phyloP scores from a whole-genome alignment of 2,113 vertebrate genomes.

The Gnathonemus echidnorhynchus region DNA sequence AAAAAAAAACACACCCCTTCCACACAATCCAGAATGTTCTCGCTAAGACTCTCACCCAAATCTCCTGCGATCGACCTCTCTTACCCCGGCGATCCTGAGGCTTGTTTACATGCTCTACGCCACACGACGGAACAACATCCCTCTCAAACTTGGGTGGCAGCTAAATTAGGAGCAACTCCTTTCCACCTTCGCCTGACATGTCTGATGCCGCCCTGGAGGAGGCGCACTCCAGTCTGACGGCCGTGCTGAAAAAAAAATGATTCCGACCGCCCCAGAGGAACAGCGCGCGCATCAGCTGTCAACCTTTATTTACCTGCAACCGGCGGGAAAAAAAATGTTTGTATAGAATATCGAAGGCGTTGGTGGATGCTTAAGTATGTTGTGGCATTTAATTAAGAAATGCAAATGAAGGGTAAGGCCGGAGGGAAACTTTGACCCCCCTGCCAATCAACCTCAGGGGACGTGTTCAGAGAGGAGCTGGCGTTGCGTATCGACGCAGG shows the following conservation, averaged over 20 bases:
- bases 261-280: constrained; percentile 28
- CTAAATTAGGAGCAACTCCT: neutral
- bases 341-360: constrained; percentile 22
- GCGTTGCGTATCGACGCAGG: neutral
- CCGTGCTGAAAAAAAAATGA: constrained; percentile 17
- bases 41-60: neutral
- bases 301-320: constrained; percentile 41
- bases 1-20: neutral
- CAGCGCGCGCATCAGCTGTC: constrained; percentile 39
- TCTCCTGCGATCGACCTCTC: neutral
- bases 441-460: constrained; percentile 50
- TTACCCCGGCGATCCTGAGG: neutral
- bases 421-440: constrained; percentile 52
- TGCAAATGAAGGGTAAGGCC: constrained; percentile 56
- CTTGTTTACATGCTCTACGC: neutral
- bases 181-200: neutral
- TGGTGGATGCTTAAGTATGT: constrained; percentile 60
- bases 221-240: neutral
- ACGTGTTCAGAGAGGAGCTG: neutral
- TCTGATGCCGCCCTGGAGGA: neutral
- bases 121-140: neutral
- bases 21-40: neutral
- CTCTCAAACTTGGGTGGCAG: neutral
- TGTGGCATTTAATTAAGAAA: constrained; percentile 69
- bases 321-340: constrained; percentile 7